Evolutionary conservation across 2,113 vertebrate species (phyloP).

Genomic region (Sylvia atricapilla): DNA sequence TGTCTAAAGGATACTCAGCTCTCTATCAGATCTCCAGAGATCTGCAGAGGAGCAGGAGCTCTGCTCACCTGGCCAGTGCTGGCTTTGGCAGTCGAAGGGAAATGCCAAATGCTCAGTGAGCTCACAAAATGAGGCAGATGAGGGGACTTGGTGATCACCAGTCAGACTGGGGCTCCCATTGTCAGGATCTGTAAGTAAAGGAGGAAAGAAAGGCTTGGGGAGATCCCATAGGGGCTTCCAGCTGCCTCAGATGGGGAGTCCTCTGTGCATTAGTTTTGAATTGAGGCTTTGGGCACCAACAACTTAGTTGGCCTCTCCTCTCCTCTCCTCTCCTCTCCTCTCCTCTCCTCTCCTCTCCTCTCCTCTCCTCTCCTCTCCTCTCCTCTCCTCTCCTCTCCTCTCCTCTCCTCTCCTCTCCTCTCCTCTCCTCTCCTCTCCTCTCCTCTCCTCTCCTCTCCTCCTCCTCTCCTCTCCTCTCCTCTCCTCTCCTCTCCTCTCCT

Average conservation of each 20-base stretch:
- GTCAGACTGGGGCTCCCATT: neutral
- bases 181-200: neutral
- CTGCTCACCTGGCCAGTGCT: neutral
- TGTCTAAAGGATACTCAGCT: neutral
- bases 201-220: neutral
- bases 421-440: fast-evolving
- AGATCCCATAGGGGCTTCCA: neutral
- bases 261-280: neutral
- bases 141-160: neutral
- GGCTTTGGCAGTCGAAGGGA: neutral
- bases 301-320: neutral
- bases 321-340: neutral
- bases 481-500: no score
- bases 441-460: no score
- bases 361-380: no score
- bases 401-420: no score
- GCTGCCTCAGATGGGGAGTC: neutral
- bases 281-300: neutral
- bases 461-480: no score
- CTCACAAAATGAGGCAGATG: neutral
- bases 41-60: neutral
- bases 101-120: neutral
- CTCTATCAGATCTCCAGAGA: neutral
- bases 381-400: no score
- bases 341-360: neutral